Base-by-base conservation (phyloP, 1,140 invertebrate genomes). In the Daktulosphaira vitifoliae region DNA sequence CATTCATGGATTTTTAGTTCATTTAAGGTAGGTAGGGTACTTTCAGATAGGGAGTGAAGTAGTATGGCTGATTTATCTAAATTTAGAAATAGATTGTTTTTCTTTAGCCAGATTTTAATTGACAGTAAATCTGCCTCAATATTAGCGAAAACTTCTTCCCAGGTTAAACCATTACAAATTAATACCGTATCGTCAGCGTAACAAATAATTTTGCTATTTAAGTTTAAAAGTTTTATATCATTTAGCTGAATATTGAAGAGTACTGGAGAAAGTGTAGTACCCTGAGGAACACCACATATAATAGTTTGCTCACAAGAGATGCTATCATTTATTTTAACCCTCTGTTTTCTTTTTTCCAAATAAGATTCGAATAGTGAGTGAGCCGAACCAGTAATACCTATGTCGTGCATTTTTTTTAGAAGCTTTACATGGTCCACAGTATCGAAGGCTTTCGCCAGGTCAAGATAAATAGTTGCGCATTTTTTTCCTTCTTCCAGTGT, bases 131-230 rank as follows among this genome's bases (percentile, higher is more conserved):
- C 38, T 9, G 16, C 38, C 16, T 51, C n/a, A 16, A 51, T 25
- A 25, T 51, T 25, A 16, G 3, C 18, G 16, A 26, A 29, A n/a
- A 51, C 26, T 15, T 7, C 22, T n/a, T 51, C 15, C 49, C 49
- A 51, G n/a, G 49, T 23, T 23, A 4, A 16, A 51, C 20, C 49
- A 25, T 23, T 26, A 29, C 22, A 51, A 20, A 51, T 25, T 11
- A 51, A 29, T 11, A 51, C 49, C 4, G 26, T 26, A 22, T 51
- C 23, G n/a, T 51, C 22, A 51, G 49, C 20, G 25, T 26, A 51
- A 26, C 23, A 25, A 7, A 51, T 25, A n/a, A 51, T 51, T 51
- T 51, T 51, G 22, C 22, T 25, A 51, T 51, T 51, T 26, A 54
- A 38, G 22, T 33, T 54, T 26, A 37, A 11, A 33, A 18, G 3